A percentile compares a stretch with the other conserved stretches of the same genome.
phyloP scores from a whole-genome alignment of 1,140 invertebrate genomes.

The Leptinotarsa undecemlineata region DNA sequence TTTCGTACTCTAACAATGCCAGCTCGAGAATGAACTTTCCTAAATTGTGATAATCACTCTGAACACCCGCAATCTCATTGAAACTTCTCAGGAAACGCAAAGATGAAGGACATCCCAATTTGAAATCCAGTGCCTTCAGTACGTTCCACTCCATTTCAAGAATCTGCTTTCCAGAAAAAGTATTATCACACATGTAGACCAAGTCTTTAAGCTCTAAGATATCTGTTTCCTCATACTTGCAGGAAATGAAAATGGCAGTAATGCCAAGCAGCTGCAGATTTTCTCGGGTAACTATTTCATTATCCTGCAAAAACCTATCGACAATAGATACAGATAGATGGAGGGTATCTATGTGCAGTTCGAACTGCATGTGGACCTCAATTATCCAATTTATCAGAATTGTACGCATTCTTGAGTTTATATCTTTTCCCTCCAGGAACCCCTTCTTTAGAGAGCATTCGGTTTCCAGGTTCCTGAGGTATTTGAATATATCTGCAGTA shows the following conservation, averaged over 20 bases:
- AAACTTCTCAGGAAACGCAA: slow-evolving; percentile 83
- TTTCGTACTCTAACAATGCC: slow-evolving; percentile 77
- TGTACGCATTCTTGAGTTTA: slow-evolving; percentile 82
- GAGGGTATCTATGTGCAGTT: slow-evolving; percentile 85
- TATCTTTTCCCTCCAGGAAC: slow-evolving; percentile 67
- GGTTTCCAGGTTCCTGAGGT: no score
- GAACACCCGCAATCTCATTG: slow-evolving; percentile 66
- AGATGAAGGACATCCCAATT: slow-evolving; percentile 80
- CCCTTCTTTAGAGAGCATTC: slow-evolving; percentile 63
- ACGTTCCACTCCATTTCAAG: slow-evolving; percentile 79
- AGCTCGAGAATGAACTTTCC: slow-evolving; percentile 69
- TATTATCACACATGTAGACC: slow-evolving; percentile 88
- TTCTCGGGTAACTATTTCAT: slow-evolving; percentile 61
- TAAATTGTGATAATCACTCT: slow-evolving; percentile 66
- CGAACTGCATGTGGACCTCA: slow-evolving; percentile 87
- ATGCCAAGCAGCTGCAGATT: slow-evolving; percentile 88
- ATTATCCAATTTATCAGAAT: slow-evolving; percentile 92
- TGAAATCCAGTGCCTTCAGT: slow-evolving; percentile 74
- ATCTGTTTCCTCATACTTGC: slow-evolving; percentile 95
- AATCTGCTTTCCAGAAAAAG: slow-evolving; percentile 29
- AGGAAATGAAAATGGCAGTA: slow-evolving; percentile 87
- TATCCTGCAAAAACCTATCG: slow-evolving; percentile 85
- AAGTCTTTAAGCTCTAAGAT: slow-evolving; percentile 86
- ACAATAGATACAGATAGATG: slow-evolving; percentile 86
- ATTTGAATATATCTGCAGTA: no score